Evolutionary conservation across 2,797 vertebrate species (phyloP), one percentile per base, ranked within the genome.

Genomic region (Mormyrops boulengeri): DNA sequence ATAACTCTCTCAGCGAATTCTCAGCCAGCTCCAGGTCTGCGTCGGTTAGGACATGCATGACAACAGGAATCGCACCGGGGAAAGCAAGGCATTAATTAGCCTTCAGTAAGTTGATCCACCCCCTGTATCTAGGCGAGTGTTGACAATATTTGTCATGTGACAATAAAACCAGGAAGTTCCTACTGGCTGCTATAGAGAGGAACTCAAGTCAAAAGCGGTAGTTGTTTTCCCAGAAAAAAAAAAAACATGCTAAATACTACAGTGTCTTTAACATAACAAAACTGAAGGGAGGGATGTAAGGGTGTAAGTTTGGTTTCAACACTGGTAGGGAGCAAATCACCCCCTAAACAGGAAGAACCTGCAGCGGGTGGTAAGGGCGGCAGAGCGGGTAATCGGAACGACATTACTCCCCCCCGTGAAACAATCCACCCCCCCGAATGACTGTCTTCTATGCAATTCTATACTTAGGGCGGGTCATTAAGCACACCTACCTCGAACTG

Each of bases 1-100:
- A 90, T 41, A 88, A 89, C 34, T 11, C 55, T 62, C 88, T 91
- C 14, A 91, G 90, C 44, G 22, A 14, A 0, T 47, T 22, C 26
- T 90, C 91, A 4, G 89, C 91, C 2, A 89, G 30, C 47, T 80
- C 66, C 19, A 91, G 30, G 11, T 92, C 88, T 17, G 53, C 89
- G 4, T 53, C 4, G 2, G 41, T 9, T 38, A 92, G 55, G 30
- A 90, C 47, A n/a, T 86, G 57, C 90, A 91, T 92, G n/a, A 9
- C 11, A 4, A 30, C 3, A 69, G 11, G 3, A 69, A 12, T 69
- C 26, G 34, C 62, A 30, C 62, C 4, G 26, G 1, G 3, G 26
- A 34, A 30, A 26, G 11, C 22, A 11, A 26, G 9, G 3, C 22
- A 3, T 30, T 69, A 69, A 69, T 69, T 9, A 30, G 62, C 62